phyloP scores from a whole-genome alignment of 2,113 vertebrate species.

The Pelmatolapia mariae region DNA sequence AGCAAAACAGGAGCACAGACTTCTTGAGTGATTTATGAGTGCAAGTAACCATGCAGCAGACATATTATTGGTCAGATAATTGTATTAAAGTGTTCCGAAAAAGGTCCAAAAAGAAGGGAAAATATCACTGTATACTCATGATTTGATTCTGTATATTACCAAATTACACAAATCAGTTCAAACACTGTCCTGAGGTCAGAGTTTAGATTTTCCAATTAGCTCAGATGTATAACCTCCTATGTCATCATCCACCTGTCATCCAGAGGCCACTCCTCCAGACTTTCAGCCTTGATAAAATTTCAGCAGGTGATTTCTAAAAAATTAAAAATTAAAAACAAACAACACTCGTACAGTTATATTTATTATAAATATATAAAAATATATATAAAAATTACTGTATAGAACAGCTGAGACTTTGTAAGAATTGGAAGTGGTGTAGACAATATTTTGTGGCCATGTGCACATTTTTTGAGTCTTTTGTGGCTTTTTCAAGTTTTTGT shows the following conservation, averaged over 20 bases:
- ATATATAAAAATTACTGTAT: not conserved
- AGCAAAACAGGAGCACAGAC: not conserved
- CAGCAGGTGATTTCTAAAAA: not conserved
- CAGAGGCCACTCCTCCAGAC: not conserved
- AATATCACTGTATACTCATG: not conserved
- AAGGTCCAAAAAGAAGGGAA: not conserved
- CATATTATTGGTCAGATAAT: not conserved
- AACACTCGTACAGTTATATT: not conserved
- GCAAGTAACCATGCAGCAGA: not conserved
- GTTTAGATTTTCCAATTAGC: not conserved
- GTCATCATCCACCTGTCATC: not conserved
- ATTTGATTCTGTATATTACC: not conserved
- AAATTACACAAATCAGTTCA: not conserved
- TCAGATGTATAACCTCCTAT: not conserved
- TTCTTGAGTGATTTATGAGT: too few species aligned
- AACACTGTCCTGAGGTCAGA: not conserved
- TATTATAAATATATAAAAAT: not conserved
- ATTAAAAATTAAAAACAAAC: not conserved
- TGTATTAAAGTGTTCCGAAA: rapidly evolving
- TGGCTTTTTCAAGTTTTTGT: not conserved
- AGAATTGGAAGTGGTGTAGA: not conserved
- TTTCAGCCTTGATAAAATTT: not conserved
- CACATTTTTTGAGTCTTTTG: not conserved
- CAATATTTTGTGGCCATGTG: not conserved
- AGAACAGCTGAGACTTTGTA: not conserved